phyloP scores from a whole-genome alignment of 92 coral and sea anemone genomes.

The Virgularia gustaviana region DNA sequence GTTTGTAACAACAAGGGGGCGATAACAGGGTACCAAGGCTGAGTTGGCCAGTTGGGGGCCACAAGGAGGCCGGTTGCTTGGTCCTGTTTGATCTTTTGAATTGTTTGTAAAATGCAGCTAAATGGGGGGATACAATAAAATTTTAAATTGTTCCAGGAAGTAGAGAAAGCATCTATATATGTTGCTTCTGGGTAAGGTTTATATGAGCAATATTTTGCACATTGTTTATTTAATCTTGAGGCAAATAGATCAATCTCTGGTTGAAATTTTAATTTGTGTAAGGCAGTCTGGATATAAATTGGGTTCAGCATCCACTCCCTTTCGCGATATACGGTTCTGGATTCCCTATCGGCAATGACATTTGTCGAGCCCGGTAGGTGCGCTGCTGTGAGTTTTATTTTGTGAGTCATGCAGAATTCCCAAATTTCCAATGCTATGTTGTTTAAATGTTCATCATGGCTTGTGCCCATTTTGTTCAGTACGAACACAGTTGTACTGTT shows the following conservation, averaged over 20 bases:
- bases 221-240: slow-evolving; percentile 38
- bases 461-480: slow-evolving; percentile 53
- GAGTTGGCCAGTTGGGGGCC: slow-evolving; percentile 56
- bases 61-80: slow-evolving; percentile 44
- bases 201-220: slow-evolving; percentile 46
- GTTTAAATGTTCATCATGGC: slow-evolving; percentile 35
- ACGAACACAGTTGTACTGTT: slow-evolving; percentile 47
- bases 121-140: slow-evolving; percentile 65
- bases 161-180: slow-evolving; percentile 51
- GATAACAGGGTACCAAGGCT: slow-evolving; percentile 50
- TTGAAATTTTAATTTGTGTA: slow-evolving; percentile 9
- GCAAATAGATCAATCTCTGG: slow-evolving; percentile 55
- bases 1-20: slow-evolving; percentile 28
- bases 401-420: slow-evolving; percentile 48
- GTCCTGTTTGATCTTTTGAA: slow-evolving; percentile 51
- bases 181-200: slow-evolving; percentile 54
- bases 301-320: slow-evolving; percentile 55
- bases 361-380: slow-evolving; percentile 44
- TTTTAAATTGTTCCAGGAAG: slow-evolving; percentile 44
- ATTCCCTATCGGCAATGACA: slow-evolving; percentile 41
- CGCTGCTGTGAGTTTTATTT: slow-evolving; percentile 40
- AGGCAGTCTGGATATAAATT: slow-evolving; percentile 28
- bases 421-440: slow-evolving; percentile 31
- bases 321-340: slow-evolving; percentile 42
- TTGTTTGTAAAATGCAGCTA: slow-evolving; percentile 45